A percentile compares a stretch with the other conserved stretches of the same genome.
These are phyloP conservation scores for Platygyra sinensis DNA, from an alignment of 64 coral and sea anemone genomes.

Conservation along the genomic window DNA sequence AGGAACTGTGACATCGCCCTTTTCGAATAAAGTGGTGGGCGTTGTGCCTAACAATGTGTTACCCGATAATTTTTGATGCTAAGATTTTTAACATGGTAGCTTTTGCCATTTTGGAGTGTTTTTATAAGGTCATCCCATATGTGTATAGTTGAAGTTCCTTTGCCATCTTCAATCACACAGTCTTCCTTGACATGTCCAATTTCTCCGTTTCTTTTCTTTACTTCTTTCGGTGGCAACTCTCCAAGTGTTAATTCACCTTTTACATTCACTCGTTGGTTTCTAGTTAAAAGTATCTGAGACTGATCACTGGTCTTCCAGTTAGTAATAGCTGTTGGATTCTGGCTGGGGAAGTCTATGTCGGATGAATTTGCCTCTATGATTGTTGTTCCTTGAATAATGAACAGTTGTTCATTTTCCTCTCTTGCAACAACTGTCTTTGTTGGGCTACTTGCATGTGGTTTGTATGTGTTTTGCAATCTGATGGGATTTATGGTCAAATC, in stretches of 20 bases:
- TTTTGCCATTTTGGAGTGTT: no score
- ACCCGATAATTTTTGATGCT: neutral
- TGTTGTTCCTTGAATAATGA: no score
- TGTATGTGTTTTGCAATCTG: no score
- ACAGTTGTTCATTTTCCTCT: no score
- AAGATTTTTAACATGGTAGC: no score
- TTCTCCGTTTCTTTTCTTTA: constrained; percentile 27
- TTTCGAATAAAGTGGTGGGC: constrained; percentile 33
- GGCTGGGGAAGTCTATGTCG: no score
- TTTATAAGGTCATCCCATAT: neutral
- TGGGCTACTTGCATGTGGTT: no score
- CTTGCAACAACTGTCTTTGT: no score
- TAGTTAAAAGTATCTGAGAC: no score
- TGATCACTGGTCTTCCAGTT: neutral
- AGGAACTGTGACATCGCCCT: neutral
- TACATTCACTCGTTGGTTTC: constrained; percentile 22
- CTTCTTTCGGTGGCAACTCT: constrained; percentile 31
- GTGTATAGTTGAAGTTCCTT: constrained; percentile 18
- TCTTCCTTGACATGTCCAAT: constrained; percentile 44
- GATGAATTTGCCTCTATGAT: no score
- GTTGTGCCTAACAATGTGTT: constrained; percentile 47
- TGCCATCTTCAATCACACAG: constrained; percentile 53
- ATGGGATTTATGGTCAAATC: no score
- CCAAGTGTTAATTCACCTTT: neutral
- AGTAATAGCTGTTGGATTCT: no score